A percentile compares a stretch with the other conserved stretches of the same genome.
phyloP scores from a whole-genome alignment of 1,140 invertebrate species.

The Druon quercuslanigerum region DNA sequence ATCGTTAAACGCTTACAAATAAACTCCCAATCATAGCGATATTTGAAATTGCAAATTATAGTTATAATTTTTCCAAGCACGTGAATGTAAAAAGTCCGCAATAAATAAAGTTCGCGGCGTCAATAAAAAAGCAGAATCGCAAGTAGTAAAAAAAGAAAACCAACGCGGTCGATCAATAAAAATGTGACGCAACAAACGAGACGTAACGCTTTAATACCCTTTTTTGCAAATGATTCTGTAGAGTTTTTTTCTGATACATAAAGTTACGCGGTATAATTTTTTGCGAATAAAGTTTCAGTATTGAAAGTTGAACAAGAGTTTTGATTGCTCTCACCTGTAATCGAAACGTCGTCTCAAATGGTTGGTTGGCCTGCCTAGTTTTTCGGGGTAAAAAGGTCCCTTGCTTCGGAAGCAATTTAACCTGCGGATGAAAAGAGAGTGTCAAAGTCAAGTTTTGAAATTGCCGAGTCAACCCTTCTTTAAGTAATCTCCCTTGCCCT shows the following conservation, averaged over 20 bases:
- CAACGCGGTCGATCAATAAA: not conserved
- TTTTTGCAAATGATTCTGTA: not conserved
- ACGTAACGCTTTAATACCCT: not conserved
- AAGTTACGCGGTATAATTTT: constrained; percentile 2
- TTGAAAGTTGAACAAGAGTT: not conserved
- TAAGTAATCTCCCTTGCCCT: not conserved
- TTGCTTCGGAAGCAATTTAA: constrained; percentile 79
- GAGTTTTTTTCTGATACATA: not conserved
- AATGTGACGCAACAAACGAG: not conserved
- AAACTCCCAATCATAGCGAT: too few relatives aligned
- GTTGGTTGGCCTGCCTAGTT: constrained; percentile 74
- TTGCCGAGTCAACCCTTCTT: constrained; percentile 12
- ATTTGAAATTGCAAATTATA: too few relatives aligned
- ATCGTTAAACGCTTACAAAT: too few relatives aligned
- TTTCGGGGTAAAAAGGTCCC: constrained; percentile 72
- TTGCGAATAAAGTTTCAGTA: not conserved
- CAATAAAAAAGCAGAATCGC: not conserved
- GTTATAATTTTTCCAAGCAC: too few relatives aligned
- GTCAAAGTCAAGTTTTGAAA: constrained; percentile 5
- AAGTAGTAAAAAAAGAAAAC: constrained; percentile 1
- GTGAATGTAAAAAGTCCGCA: not conserved
- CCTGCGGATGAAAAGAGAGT: constrained; percentile 61
- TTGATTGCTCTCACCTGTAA: constrained; percentile 74
- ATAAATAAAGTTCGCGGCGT: not conserved
- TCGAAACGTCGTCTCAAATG: constrained; percentile 86